These are phyloP conservation scores for Apteryx owenii DNA, from an alignment of 2,113 vertebrate species.

Conservation along the genomic window DNA sequence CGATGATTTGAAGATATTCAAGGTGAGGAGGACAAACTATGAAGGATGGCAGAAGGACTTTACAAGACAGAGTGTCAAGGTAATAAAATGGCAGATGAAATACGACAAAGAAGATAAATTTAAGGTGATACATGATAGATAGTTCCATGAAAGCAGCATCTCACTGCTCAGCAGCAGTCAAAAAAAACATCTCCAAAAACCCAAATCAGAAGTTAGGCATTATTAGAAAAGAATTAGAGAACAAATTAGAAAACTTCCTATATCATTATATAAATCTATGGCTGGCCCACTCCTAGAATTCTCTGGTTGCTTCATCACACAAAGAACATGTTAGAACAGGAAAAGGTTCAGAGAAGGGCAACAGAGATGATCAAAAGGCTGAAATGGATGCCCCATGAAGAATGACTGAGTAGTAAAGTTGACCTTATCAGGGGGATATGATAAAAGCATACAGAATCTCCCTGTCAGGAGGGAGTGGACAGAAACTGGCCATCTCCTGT, in stretches of 20 bases:
- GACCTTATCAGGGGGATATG: neutral
- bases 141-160: neutral
- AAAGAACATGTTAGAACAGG: neutral
- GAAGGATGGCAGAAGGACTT: constrained; percentile 17
- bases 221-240: neutral
- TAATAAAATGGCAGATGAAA: constrained; percentile 24
- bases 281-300: neutral
- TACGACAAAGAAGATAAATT: neutral
- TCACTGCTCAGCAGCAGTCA: neutral
- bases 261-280: neutral
- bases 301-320: neutral
- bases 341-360: neutral
- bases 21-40: neutral
- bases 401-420: rapidly evolving
- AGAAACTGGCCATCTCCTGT: neutral
- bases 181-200: neutral
- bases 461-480: neutral
- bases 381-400: neutral
- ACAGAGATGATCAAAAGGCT: neutral
- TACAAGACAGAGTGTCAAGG: neutral
- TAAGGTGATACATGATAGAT: neutral
- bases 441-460: neutral
- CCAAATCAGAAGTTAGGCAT: neutral
- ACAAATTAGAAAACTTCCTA: neutral
- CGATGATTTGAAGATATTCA: neutral